Evolutionary conservation across 2,113 vertebrate species (phyloP).

Genomic region (Oreotrochilus melanogaster): DNA sequence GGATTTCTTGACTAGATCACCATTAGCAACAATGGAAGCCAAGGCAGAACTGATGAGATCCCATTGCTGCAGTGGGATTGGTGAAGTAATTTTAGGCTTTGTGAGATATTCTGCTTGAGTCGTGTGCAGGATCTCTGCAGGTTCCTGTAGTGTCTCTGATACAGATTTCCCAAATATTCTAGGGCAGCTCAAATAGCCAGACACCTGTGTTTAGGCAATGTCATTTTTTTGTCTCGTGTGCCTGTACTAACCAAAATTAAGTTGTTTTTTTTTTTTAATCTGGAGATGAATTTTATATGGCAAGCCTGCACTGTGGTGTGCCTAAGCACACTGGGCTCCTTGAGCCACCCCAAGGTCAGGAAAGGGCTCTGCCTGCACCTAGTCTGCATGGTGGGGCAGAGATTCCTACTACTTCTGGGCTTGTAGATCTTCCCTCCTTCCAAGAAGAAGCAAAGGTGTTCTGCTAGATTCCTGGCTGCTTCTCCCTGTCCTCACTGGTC

Average conservation of each 20-base stretch:
- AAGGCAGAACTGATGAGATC: not conserved
- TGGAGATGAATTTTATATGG: not conserved
- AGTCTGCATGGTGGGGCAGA: accelerated
- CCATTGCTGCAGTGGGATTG: accelerated
- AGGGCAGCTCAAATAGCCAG: not conserved
- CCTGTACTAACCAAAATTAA: not conserved
- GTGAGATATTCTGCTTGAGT: not conserved
- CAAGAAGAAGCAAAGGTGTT: not conserved
- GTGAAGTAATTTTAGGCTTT: not conserved
- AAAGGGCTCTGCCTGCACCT: not conserved
- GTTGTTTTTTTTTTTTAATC: too few relatives aligned
- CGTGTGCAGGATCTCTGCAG: not conserved
- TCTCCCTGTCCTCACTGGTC: not conserved
- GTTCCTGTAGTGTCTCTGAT: not conserved
- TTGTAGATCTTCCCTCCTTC: not conserved
- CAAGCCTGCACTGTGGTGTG: not conserved
- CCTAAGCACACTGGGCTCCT: not conserved
- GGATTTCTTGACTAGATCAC: not conserved
- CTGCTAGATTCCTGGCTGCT: not conserved
- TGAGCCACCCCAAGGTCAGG: not conserved
- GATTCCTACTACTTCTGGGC: not conserved
- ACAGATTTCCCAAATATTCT: not conserved
- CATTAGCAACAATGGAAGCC: not conserved
- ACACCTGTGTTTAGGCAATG: not conserved
- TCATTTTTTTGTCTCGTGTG: not conserved